Base-by-base conservation (phyloP, 35 echinoderm and acorn worm species). In the Apostichopus parvimensis region DNA sequence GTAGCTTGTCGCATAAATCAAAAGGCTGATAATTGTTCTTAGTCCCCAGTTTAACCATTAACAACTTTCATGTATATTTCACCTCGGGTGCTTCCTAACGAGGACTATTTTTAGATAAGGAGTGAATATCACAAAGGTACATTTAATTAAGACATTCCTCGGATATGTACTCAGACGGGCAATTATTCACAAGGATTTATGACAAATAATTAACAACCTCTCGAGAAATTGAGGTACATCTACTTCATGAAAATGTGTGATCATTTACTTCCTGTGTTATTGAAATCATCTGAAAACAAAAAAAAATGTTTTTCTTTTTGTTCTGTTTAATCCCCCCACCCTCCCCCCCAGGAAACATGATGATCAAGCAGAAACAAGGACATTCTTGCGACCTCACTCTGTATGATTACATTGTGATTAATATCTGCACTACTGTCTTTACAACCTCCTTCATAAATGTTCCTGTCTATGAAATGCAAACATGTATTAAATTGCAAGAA, bases 81-180 rank as follows among this genome's bases (percentile, higher is more conserved):
- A 75, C 71, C 17, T 14, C 21, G n/a, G 71, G 17, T 75, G 71
- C 71, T 75, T 75, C 71, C 71, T 18, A 75, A 75, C 7, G 17
- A 75, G 71, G 15, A 18, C 71, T 75, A 75, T 75, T 75, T n/a
- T 75, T 75, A n/a, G 71, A 75, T 7, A 18, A 61, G 71, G 20
- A 75, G 71, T 20, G 71, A 68, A 75, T 75, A 75, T 75, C 17
- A 75, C 14, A 18, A 75, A 22, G 20, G n/a, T 75, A 18, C 71
- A 75, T 75, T 75, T 75, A 75, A 75, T 75, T 75, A 75, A 75
- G 71, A 75, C 71, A 75, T 75, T 75, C 71, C 71, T 20, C 17
- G n/a, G 71, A 75, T 18, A 75, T 75, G 6, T 75, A 75, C 71
- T 18, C 71, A 75, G 71, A 75, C 71, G n/a, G 71, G 71, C 71